Base-by-base conservation (phyloP, 2,888 invertebrate species). In the Synergus japonicus region DNA sequence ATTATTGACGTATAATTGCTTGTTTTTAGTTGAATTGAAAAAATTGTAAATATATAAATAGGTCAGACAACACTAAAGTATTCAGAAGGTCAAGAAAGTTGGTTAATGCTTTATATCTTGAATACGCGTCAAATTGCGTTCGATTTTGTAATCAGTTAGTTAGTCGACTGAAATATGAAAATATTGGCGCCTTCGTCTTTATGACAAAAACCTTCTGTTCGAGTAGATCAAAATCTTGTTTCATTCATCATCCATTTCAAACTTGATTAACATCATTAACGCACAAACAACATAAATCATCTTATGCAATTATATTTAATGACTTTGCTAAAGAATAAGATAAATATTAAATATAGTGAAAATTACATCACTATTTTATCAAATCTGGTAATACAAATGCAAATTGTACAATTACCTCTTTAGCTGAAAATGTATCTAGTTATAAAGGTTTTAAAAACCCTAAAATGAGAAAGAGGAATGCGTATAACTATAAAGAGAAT, bases 51-150 rank as follows among this genome's bases (percentile, higher is more conserved):
- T 54, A 44, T 2, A 22, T 49, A 49, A 15, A 49, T 49, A 69
- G 22, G 44, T 22, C 46, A 44, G 46, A 69, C 49, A 29, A 73
- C 10, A 54, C 37, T 37, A 73, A 54, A 73, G 54, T 73, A 15
- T 13, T 37, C 49, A 10, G 73, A 73, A 73, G 73, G 73, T 73
- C 73, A 54, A 73, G 49, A 73, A 49, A 46, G 37, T 54, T 73
- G 37, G 54, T 73, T 73, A 29, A 1, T 46, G 67, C 49, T 29
- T 54, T 54, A 54, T 73, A 73, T 73, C 73, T 69, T 69, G 2
- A 69, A 29, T 69, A 49, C 46, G 49, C 49, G 69, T 69, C 69
- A 69, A 69, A 69, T 69, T 69, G 49, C 69, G 49, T 29, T 69
- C 15, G 15, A 54, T 29, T 49, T 49, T 63, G 60, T 69, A 73